phyloP scores from a whole-genome alignment of 2,888 invertebrate species.

The Gandaritis pyraliata region DNA sequence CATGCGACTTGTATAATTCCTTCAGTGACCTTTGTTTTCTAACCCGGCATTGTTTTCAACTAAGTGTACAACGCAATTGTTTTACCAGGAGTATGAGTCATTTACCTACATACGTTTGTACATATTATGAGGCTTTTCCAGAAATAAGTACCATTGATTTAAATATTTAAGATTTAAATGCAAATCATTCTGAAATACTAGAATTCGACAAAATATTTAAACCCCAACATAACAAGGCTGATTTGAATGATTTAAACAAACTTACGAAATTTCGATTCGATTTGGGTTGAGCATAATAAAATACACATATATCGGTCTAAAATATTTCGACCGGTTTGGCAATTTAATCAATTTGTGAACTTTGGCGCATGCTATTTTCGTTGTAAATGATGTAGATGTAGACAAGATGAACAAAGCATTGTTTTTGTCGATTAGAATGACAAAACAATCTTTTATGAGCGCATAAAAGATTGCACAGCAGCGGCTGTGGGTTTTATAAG shows the following conservation, averaged over 20 bases:
- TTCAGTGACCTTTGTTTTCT: constrained; percentile 70
- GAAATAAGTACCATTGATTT: constrained; percentile 7
- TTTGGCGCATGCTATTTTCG: constrained; percentile 59
- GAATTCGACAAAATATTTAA: neutral
- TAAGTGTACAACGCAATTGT: constrained; percentile 47
- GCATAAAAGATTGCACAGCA: no score
- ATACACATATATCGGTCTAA: constrained; percentile 39
- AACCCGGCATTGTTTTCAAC: constrained; percentile 61
- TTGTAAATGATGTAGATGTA: constrained; percentile 38
- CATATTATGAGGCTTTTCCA: neutral
- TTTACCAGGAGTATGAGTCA: constrained; percentile 60
- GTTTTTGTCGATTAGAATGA: constrained; percentile 46
- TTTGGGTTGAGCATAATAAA: constrained; percentile 33
- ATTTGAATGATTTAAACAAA: constrained; percentile 49
- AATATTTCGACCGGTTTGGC: constrained; percentile 57
- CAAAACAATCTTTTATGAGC: constrained; percentile 47
- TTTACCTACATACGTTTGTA: constrained; percentile 18
- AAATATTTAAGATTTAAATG: neutral
- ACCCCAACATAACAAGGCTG: constrained; percentile 23
- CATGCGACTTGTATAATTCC: constrained; percentile 67
- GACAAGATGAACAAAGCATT: constrained; percentile 38
- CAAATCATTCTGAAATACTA: neutral
- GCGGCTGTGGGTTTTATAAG: constrained; percentile 31
- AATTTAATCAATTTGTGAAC: constrained; percentile 50
- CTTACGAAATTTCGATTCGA: constrained; percentile 47